Evolutionary conservation across 2,113 vertebrate species (phyloP), one percentile per base, ranked within the genome.

Genomic region (Sialia sialis): DNA sequence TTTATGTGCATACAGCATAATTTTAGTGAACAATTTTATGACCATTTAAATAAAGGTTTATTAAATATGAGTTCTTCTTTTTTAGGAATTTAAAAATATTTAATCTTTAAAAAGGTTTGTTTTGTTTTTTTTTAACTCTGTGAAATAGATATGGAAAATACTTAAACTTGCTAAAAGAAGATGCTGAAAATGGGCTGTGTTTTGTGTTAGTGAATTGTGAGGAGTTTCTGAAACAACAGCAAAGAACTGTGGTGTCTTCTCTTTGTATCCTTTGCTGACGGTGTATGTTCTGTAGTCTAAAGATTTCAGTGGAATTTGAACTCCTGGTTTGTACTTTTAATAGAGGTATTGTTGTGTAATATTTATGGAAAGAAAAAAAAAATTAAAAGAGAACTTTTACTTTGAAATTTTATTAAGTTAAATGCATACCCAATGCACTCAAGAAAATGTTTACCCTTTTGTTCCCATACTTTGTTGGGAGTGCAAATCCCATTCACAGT

Each of bases 231-330:
- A 98, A 98, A 76, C 97, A 98, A 11, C 98, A 99, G 86, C 98
- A 97, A 89, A 82, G 92, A 30, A 51, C 90, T 25, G 41, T 97
- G 19, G 95, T 92, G 12, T 98, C 98, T 84, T 89, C 97, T 27
- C 98, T 99, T 92, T 32, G 97, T 99, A 99, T 99, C 99, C 98
- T 99, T 98, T 97, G 58, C 29, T 48, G 16, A 54, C 39, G 16
- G 66, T 27, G 26, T 58, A 36, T 88, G 18, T 92, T 27, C 16
- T 15, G 34, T 29, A 56, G 30, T 49, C 36, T 56, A 60, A 54
- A 84, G 84, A 41, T 34, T 23, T 36, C 16, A 38, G 6, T 41
- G 60, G 30, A 87, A 69, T 54, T 56, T 86, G 21, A 85, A 78
- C 21, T 88, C 36, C 58, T 34, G 32, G 4, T 87, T 70, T 89